A percentile compares a stretch with the other conserved stretches of the same genome.
These are phyloP conservation scores for Macrochelys suwanniensis DNA, from an alignment of 2,797 vertebrate species.

Conservation along the genomic window DNA sequence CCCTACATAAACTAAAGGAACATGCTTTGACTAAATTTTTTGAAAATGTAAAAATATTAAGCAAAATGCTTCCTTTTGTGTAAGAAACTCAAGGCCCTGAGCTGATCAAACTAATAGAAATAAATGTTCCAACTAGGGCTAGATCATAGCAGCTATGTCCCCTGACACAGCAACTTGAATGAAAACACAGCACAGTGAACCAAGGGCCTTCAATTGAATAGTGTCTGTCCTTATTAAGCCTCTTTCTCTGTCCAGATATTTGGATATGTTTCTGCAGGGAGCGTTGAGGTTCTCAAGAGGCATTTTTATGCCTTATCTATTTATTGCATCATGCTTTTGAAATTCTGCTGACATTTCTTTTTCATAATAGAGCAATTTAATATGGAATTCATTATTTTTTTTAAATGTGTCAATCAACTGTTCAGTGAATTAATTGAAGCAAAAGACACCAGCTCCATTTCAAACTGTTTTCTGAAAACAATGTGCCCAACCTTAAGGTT, in stretches of 20 bases:
- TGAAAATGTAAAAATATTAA: background rate
- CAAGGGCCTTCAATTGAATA: background rate
- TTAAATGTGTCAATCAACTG: slow-evolving; percentile 22
- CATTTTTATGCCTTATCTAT: background rate
- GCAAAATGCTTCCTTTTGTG: background rate
- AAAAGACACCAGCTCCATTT: background rate
- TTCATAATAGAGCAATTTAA: slow-evolving; percentile 5
- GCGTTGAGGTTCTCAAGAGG: background rate
- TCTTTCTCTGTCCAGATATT: background rate
- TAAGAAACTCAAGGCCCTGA: background rate
- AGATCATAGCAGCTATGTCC: background rate
- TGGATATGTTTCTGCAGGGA: background rate
- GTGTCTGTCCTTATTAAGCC: background rate
- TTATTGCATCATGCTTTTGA: slow-evolving; percentile 15
- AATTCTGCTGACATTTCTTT: slow-evolving; percentile 13
- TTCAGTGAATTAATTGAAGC: slow-evolving; percentile 1
- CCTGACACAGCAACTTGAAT: background rate
- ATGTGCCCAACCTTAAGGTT: background rate
- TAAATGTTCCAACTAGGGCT: background rate
- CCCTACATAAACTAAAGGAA: background rate
- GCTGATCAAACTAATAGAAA: background rate
- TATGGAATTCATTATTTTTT: slow-evolving; percentile 4
- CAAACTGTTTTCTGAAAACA: background rate
- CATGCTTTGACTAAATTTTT: background rate
- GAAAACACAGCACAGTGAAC: background rate